phyloP scores from a whole-genome alignment of 2,888 invertebrate species.

The Lordiphosa fenestrarum region DNA sequence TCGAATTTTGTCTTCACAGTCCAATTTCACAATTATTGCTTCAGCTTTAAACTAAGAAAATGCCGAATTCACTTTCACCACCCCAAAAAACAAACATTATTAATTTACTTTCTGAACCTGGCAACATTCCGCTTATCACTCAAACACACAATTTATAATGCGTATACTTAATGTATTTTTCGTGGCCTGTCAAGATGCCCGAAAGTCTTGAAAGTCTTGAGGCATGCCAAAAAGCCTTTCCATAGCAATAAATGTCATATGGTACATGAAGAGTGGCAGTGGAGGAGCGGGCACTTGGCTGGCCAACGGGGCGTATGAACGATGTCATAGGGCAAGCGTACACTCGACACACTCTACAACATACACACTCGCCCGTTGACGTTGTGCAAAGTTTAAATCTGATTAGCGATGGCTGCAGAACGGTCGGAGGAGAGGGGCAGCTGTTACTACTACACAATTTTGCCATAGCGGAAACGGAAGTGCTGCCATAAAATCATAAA shows the following conservation, averaged over 20 bases:
- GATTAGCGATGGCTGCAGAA: slow-evolving; percentile 60
- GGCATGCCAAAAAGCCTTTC: slow-evolving; percentile 70
- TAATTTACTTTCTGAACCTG: neutral
- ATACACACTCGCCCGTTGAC: slow-evolving; percentile 53
- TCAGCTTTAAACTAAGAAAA: no score
- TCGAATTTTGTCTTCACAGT: no score
- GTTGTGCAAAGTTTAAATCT: slow-evolving; percentile 76
- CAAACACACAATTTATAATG: neutral
- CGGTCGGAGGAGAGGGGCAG: neutral
- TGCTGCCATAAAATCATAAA: slow-evolving; percentile 76
- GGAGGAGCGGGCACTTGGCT: slow-evolving; percentile 57
- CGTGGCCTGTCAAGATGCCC: slow-evolving; percentile 52
- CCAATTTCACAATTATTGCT: no score
- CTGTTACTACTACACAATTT: slow-evolving; percentile 46
- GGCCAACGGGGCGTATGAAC: slow-evolving; percentile 71
- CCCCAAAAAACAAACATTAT: neutral
- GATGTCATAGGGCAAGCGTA: slow-evolving; percentile 67
- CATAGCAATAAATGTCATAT: slow-evolving; percentile 71
- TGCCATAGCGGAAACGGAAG: slow-evolving; percentile 69
- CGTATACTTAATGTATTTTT: slow-evolving; percentile 3
- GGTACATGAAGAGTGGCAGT: slow-evolving; percentile 20
- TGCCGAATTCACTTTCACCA: no score
- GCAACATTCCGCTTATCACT: no score
- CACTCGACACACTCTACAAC: slow-evolving; percentile 25
- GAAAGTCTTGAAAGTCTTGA: slow-evolving; percentile 49